These are phyloP conservation scores for Caenorhabditis zanzibari DNA, from an alignment of 2,888 invertebrate genomes.

Conservation along the genomic window DNA sequence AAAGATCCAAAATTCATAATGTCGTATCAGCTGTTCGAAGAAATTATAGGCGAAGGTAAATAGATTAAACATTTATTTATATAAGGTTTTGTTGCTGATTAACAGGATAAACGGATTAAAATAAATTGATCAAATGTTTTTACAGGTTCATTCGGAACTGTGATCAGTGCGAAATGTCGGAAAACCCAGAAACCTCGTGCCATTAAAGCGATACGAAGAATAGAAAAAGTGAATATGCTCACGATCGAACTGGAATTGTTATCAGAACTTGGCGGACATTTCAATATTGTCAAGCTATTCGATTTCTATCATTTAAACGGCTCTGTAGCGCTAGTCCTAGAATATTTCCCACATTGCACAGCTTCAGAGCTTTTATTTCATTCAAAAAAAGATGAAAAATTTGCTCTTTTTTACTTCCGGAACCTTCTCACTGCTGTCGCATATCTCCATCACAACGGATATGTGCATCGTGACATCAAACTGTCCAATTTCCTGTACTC, in stretches of 20 bases:
- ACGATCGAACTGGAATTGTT: slow-evolving; percentile 58
- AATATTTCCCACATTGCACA: slow-evolving; percentile 57
- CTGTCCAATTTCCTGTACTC: slow-evolving; percentile 64
- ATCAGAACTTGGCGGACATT: slow-evolving; percentile 60
- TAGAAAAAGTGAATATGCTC: slow-evolving; percentile 52
- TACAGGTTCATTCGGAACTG: slow-evolving; percentile 64
- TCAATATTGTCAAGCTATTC: slow-evolving; percentile 60
- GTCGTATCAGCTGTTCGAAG: slow-evolving; percentile 33
- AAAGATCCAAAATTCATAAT: slow-evolving; percentile 22
- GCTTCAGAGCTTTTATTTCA: slow-evolving; percentile 44
- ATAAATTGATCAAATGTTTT: too few species aligned
- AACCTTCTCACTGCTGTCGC: slow-evolving; percentile 55
- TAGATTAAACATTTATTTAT: too few species aligned
- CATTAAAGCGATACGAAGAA: slow-evolving; percentile 59
- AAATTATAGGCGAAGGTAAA: slow-evolving; percentile 63
- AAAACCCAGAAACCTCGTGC: slow-evolving; percentile 40
- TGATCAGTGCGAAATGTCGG: slow-evolving; percentile 48
- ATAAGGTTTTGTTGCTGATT: too few species aligned
- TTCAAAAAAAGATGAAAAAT: slow-evolving; percentile 37
- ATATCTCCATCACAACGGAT: slow-evolving; percentile 61
- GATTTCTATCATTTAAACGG: slow-evolving; percentile 52
- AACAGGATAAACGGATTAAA: too few species aligned
- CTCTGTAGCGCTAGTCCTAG: slow-evolving; percentile 58
- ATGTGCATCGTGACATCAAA: slow-evolving; percentile 64
- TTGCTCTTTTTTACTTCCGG: slow-evolving; percentile 46